Conservation (phyloP, 2,797 vertebrate species). For the Cryptoblepharus egeriae region DNA sequence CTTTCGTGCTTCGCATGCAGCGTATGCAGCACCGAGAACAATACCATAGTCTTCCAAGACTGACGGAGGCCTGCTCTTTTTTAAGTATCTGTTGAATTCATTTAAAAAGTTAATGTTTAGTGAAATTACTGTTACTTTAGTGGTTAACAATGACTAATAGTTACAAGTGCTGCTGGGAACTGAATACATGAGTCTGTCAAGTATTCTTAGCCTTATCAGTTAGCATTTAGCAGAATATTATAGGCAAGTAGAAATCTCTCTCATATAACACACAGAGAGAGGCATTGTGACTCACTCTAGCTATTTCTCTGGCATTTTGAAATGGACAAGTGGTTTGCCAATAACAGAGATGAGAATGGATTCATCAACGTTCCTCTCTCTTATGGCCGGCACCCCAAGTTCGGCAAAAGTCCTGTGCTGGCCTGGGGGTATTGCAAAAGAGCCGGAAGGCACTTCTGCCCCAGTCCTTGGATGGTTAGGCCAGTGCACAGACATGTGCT, state of each 20-base stretch:
- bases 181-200: slow-evolving; percentile 18
- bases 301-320: slow-evolving; percentile 59
- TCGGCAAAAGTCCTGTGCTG: too few relatives aligned
- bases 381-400: too few relatives aligned
- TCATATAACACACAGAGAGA: slow-evolving; percentile 43
- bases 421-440: too few relatives aligned
- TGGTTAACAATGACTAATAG: not conserved
- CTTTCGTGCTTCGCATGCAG: too few relatives aligned
- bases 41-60: too few relatives aligned
- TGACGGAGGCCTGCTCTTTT: too few relatives aligned
- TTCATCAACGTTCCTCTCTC: slow-evolving; percentile 60
- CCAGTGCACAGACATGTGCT: too few relatives aligned
- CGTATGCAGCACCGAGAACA: too few relatives aligned
- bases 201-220: slow-evolving; percentile 3
- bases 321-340: slow-evolving; percentile 58
- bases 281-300: slow-evolving; percentile 51
- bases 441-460: too few relatives aligned
- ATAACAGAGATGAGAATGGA: slow-evolving; percentile 61
- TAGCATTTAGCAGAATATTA: not conserved
- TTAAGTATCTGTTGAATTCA: slow-evolving; percentile 15
- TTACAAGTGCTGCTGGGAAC: slow-evolving; percentile 14
- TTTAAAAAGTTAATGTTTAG: slow-evolving; percentile 17
- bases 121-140: slow-evolving; percentile 17
- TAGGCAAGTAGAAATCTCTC: slow-evolving; percentile 23
- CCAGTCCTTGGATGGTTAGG: too few relatives aligned